Evolutionary conservation across 1,140 invertebrate genomes (phyloP).

Genomic region (Ceratina australensis): DNA sequence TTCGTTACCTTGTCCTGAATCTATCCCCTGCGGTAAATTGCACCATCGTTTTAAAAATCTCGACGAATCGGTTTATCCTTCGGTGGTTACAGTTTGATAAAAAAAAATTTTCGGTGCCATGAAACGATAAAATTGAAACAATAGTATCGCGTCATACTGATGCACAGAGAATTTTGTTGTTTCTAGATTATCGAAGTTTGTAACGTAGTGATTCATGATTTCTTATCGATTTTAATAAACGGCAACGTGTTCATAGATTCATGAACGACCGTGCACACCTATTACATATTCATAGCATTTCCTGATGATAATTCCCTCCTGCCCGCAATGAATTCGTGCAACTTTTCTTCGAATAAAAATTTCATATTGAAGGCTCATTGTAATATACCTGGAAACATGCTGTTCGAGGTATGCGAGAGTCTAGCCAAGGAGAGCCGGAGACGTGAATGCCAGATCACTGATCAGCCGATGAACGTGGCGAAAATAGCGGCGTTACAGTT

Average conservation of each 20-base stretch:
- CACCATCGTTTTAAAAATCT: background rate
- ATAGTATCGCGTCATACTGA: background rate
- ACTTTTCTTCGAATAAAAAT: slow-evolving; percentile 5
- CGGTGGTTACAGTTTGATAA: no score
- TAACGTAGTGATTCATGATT: no score
- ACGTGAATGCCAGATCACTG: slow-evolving; percentile 33
- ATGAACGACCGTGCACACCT: no score
- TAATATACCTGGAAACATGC: slow-evolving; percentile 10
- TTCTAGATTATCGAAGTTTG: no score
- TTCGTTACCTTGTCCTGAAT: slow-evolving; percentile 39
- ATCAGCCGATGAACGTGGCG: slow-evolving; percentile 21
- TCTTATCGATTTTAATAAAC: no score
- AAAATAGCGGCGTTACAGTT: slow-evolving; percentile 21
- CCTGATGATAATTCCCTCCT: slow-evolving; percentile 6
- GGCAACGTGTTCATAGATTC: no score
- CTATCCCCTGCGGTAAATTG: background rate
- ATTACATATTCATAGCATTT: no score
- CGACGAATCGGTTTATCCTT: no score
- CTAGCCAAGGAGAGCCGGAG: slow-evolving; percentile 41
- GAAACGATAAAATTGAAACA: no score
- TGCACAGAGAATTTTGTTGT: background rate
- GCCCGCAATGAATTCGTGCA: background rate
- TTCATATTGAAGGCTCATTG: background rate
- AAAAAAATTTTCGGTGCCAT: no score
- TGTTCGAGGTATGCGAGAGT: slow-evolving; percentile 1